Base-by-base conservation (phyloP, 2,113 vertebrate genomes). In the Onychostoma macrolepis region DNA sequence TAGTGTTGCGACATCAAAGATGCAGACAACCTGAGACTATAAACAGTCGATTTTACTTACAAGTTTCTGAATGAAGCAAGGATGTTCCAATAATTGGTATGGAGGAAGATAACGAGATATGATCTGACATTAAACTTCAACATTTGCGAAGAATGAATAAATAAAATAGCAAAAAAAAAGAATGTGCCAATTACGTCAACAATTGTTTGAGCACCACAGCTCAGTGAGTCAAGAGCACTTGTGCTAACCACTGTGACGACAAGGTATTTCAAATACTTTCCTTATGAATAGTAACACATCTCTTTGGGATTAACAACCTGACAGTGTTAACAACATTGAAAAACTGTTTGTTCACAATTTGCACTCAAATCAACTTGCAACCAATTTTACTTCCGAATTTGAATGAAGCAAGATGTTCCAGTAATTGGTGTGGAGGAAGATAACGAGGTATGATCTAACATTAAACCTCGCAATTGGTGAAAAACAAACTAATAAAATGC, bases 91-190 rank as follows among this genome's bases (percentile, higher is more conserved):
- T 75, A 28, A 85, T 58, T 63, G 10, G 45, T 0, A 30, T 13
- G 12, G 53, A 78, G 65, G 43, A 77, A 82, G n/a, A 77, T 65
- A 56, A 83, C 33, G 43, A 88, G 53, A 41, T 12, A 82, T 24
- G 28, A 77, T 33, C 36, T 12, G 21, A 41, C 33, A 45, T 58
- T 74, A 38, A 41, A 50, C 45, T 74, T 71, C 24, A n/a, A 61
- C 30, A 38, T n/a, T 21, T 12, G 48, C 19, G 9, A 5, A n/a
- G 0, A 36, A 36, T 9, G 17, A 36, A 69, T 1, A 65, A 28
- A 28, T 6, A 28, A 65, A 63, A 26, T 63, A 2, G 6, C 53
- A 58, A 24, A 58, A 48, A 58, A 48, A 58, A 61, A 24, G 56
- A 61, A 61, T 61, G 24, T 61, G 56, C 21, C 56, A n/a, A 10